Evolutionary conservation across 2,888 invertebrate species (phyloP), one percentile per base, ranked within the genome.

Genomic region (Didymodactylos carnosus): DNA sequence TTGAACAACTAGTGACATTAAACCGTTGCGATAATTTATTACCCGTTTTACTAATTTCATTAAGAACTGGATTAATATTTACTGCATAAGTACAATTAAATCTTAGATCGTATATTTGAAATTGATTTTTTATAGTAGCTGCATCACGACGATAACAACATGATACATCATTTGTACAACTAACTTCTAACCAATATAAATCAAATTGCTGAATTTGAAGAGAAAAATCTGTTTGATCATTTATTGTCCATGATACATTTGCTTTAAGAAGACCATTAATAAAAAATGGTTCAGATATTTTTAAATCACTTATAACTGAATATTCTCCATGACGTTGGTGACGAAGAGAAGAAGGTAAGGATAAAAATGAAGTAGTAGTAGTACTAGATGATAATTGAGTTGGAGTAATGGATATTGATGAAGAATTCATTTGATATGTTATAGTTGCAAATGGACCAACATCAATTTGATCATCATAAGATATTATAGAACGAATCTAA

Each of bases 11-110:
- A 19, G 10, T 35, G 19, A 62, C 35, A 62, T 62, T 62, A n/a
- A 62, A 62, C 35, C 35, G 62, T 35, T 35, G 35, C 2, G 35
- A 35, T 35, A 35, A 35, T 35, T 62, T 35, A 8, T 35, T 62
- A n/a, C 62, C 35, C 35, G 35, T 14, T 35, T 62, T 62, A 35
- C 35, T 16, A 35, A 62, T 78, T 7, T 76, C 69, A 3, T 43
- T 29, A 23, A 76, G 77, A 71, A 79, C 77, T 5, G 79, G 76
- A 39, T 78, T 77, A 39, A 80, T 78, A 70, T 77, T 77, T 19
- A 79, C 76, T 25, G 76, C 76, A 76, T 80, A 80, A 19, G 78
- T 78, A 74, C 80, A 80, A 75, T 78, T 78, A 75, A 78, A 80
- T 71, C 78, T 78, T 16, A 80, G 78, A 74, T 80, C 79, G 73